Conservation (phyloP, 1,140 invertebrate genomes). For the Brachionus paranguensis region DNA sequence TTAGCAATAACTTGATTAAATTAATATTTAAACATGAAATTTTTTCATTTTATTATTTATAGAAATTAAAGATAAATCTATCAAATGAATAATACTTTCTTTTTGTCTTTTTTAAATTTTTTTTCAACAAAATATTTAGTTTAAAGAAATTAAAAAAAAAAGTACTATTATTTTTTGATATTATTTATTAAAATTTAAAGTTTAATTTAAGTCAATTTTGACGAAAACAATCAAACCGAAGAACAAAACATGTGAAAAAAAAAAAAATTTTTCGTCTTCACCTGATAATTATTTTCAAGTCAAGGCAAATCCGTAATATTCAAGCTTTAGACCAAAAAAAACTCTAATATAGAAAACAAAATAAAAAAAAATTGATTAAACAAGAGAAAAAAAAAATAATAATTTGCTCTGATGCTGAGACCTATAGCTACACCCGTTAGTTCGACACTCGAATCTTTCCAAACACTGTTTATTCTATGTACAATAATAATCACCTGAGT, state of each 20-base stretch:
- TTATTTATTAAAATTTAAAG: conserved; percentile 3
- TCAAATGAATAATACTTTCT: too few relatives aligned
- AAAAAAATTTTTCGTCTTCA: neutral
- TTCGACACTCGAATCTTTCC: neutral
- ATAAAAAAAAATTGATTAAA: neutral
- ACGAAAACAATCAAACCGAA: neutral
- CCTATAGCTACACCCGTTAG: neutral
- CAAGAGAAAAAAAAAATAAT: neutral
- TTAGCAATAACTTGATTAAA: too few relatives aligned
- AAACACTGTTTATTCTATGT: neutral
- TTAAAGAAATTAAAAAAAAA: too few relatives aligned
- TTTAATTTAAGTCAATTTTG: neutral
- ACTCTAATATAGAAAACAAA: neutral
- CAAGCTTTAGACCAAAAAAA: neutral
- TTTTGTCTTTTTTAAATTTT: too few relatives aligned
- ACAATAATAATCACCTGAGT: neutral
- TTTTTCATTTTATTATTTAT: too few relatives aligned
- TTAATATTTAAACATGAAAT: too few relatives aligned
- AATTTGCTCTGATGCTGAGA: neutral
- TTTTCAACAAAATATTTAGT: too few relatives aligned
- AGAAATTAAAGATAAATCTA: too few relatives aligned
- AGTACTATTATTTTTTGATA: neutral
- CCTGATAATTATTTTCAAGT: neutral
- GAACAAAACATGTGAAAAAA: neutral
- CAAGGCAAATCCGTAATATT: neutral